Evolutionary conservation across 2,888 invertebrate genomes (phyloP), one percentile per base, ranked within the genome.

Genomic region (Neoaliturus tenellus): DNA sequence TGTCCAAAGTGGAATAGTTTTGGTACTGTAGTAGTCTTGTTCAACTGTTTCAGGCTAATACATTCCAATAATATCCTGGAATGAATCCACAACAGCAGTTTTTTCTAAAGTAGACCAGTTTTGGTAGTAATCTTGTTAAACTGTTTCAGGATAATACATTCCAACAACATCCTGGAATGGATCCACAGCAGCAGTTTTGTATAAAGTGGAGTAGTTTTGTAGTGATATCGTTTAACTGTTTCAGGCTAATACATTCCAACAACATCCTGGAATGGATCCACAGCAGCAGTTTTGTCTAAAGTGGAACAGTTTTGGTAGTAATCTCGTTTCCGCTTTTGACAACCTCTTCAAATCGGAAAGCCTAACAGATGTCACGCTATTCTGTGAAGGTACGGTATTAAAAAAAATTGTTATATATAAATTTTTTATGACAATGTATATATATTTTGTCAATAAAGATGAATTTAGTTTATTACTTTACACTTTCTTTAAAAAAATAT

Each of bases 1-100:
- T 97, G 97, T 93, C 94, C 97, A 90, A 97, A 97, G 94, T 97
- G 97, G 97, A 97, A 97, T 94, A 97, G 97, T 93, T 97, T 97
- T 92, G n/a, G n/a, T n/a, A n/a, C n/a, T n/a, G 97, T n/a, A n/a
- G n/a, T 51, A 5, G 17, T 20, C n/a, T 31, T 33, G 17, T 28
- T 55, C n/a, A 55, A 10, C 28, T 39, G 39, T 44, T 75, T 44
- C 48, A 83, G 83, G 83, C 73, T 83, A 69, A 81, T 84, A 82
- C 84, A 84, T 84, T 85, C 83, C 84, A 86, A 48, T 78, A 85
- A 85, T 84, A 82, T 78, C 86, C 87, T 94, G 95, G 95, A 92
- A 97, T 97, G 97, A 97, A 97, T 94, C 90, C 91, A 89, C 97
- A 97, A 93, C 97, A 97, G 92, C 97, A 97, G 93, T 97, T 97